Conservation (phyloP, 2,113 vertebrate genomes). For the Pterocles burchelli region DNA sequence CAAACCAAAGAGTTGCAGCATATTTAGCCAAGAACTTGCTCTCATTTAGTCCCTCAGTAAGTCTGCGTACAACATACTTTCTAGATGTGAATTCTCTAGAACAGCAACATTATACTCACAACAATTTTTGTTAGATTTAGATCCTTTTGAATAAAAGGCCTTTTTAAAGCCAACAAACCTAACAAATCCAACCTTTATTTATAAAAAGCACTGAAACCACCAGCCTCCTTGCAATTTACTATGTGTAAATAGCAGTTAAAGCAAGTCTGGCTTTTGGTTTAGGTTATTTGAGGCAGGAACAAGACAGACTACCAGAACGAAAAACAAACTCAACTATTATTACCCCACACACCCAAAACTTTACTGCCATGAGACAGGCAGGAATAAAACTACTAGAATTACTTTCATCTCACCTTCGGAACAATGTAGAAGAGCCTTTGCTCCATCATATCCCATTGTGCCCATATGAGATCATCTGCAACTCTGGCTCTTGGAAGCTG, state of each 20-base stretch:
- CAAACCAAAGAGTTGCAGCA: not conserved
- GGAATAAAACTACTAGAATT: not conserved
- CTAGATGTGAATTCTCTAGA: not conserved
- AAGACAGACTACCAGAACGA: not conserved
- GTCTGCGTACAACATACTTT: not conserved
- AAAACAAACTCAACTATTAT: not conserved
- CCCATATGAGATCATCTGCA: slow-evolving; percentile 89
- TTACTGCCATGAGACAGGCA: not conserved
- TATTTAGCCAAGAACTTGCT: not conserved
- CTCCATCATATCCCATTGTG: slow-evolving; percentile 89
- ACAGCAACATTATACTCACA: not conserved
- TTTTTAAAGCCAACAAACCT: not conserved
- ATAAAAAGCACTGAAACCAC: not conserved
- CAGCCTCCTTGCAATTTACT: not conserved
- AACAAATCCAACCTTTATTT: not conserved
- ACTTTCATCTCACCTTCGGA: slow-evolving; percentile 74
- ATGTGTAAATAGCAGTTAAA: not conserved
- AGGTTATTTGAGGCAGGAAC: not conserved
- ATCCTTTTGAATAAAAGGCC: not conserved
- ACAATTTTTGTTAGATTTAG: not conserved
- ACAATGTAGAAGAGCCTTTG: slow-evolving; percentile 91
- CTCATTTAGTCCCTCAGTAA: not conserved
- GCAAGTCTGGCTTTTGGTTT: not conserved
- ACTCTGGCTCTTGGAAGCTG: slow-evolving; percentile 83
- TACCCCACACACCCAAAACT: not conserved